phyloP scores from a whole-genome alignment of 2,797 vertebrate species.

The Characodon lateralis region DNA sequence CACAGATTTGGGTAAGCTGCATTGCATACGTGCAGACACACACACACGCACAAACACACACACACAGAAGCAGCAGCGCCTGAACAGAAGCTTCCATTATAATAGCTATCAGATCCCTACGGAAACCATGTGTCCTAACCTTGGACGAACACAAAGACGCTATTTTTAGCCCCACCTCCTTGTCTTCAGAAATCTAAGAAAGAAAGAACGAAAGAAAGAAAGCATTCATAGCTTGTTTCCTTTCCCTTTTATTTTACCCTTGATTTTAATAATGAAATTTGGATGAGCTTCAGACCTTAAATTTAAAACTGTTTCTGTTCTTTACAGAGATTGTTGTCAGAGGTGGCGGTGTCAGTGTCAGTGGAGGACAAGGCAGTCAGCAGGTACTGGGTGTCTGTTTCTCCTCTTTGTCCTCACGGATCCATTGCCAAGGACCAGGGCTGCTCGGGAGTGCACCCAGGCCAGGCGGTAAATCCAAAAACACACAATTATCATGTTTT shows the following conservation, averaged over 20 bases:
- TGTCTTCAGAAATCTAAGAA: conserved; percentile 44
- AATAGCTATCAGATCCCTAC: conserved; percentile 63
- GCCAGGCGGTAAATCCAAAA: conserved; percentile 86
- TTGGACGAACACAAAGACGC: conserved; percentile 71
- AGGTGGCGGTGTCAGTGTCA: conserved; percentile 90
- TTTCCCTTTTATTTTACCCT: not conserved
- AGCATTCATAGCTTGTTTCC: not conserved
- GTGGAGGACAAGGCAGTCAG: conserved; percentile 87
- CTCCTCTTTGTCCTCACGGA: conserved; percentile 91
- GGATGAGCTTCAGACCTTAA: not conserved
- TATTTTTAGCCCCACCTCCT: conserved; percentile 76
- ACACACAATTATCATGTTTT: not conserved
- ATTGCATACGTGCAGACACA: conserved; percentile 28
- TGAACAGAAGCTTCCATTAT: conserved; percentile 80
- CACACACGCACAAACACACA: conserved; percentile 21
- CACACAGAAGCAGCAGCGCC: conserved; percentile 27
- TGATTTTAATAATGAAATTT: not conserved
- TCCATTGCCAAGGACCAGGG: conserved; percentile 80
- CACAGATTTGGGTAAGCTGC: conserved; percentile 58
- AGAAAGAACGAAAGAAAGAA: conserved; percentile 4
- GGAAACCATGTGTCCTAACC: conserved; percentile 67
- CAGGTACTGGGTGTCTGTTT: conserved; percentile 88
- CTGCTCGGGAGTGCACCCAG: conserved; percentile 87
- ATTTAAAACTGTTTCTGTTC: conserved; percentile 13
- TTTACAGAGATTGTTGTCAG: conserved; percentile 90